Percentiles rank a stretch among this genome's conserved stretches.
phyloP scores from a whole-genome alignment of 1,140 invertebrate species.

The Drosophila repleta region DNA sequence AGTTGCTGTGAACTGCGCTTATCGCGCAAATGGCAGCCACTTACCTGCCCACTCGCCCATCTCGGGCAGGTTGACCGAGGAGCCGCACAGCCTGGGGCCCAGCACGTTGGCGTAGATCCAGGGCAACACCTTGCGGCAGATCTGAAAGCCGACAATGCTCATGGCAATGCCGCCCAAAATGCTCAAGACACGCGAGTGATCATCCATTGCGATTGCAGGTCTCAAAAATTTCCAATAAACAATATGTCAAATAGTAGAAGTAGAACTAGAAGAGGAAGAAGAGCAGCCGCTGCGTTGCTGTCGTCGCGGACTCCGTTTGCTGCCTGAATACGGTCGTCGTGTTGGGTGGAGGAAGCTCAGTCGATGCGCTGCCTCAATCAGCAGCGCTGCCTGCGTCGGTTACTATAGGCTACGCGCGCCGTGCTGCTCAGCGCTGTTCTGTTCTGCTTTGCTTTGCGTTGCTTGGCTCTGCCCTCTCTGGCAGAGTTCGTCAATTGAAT shows the following conservation, averaged over 20 bases:
- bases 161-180: slow-evolving; percentile 65
- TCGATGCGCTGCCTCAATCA: background rate
- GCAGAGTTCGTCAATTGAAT: slow-evolving; percentile 36
- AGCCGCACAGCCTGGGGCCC: slow-evolving; percentile 79
- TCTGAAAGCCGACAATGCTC: slow-evolving; percentile 72
- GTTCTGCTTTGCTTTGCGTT: too few species aligned
- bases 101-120: slow-evolving; percentile 84
- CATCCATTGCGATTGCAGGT: slow-evolving; percentile 42
- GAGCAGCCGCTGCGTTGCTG: background rate
- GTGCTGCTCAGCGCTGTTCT: background rate
- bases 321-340: slow-evolving; percentile 16
- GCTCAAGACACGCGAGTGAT: slow-evolving; percentile 50
- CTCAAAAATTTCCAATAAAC: background rate
- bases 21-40: slow-evolving; percentile 48
- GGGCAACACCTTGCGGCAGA: slow-evolving; percentile 70
- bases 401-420: slow-evolving; percentile 4
- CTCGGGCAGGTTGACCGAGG: slow-evolving; percentile 81
- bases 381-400: slow-evolving; percentile 21
- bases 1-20: slow-evolving; percentile 1
- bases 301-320: slow-evolving; percentile 25
- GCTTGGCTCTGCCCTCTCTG: slow-evolving; percentile 13
- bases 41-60: slow-evolving; percentile 85
- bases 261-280: background rate
- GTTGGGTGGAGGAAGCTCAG: slow-evolving; percentile 2
- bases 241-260: background rate